These are phyloP conservation scores for Ochropacha duplaris DNA, from an alignment of 2,888 invertebrate species.

Conservation along the genomic window DNA sequence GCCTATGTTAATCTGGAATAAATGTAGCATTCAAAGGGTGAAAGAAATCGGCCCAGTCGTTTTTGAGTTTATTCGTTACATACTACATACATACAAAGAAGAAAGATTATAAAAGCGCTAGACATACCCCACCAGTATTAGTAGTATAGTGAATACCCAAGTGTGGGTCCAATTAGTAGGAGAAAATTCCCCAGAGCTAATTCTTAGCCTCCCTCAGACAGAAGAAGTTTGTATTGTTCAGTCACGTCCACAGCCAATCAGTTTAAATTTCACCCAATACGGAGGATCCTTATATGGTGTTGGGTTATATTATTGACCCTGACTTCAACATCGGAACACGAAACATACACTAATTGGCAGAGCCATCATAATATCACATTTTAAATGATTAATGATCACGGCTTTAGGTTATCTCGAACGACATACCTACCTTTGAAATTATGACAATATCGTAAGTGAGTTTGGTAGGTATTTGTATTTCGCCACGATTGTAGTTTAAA, in stretches of 20 bases:
- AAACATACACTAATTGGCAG: slow-evolving; percentile 71
- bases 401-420: too few relatives aligned
- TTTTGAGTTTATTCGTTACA: too few relatives aligned
- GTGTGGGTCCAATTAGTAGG: slow-evolving; percentile 71
- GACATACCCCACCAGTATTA: too few relatives aligned
- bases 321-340: slow-evolving; percentile 34
- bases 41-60: too few relatives aligned
- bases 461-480: too few relatives aligned
- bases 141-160: slow-evolving; percentile 52
- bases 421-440: too few relatives aligned
- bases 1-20: too few relatives aligned
- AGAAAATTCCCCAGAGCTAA: slow-evolving; percentile 49
- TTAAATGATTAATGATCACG: slow-evolving; percentile 51
- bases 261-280: slow-evolving; percentile 73
- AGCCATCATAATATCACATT: slow-evolving; percentile 61
- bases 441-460: too few relatives aligned
- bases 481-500: too few relatives aligned
- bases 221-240: slow-evolving; percentile 66
- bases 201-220: slow-evolving; percentile 46
- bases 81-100: too few relatives aligned
- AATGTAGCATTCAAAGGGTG: too few relatives aligned
- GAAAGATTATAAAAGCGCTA: too few relatives aligned
- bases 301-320: slow-evolving; percentile 52
- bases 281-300: slow-evolving; percentile 56
- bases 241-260: slow-evolving; percentile 68